Evolutionary conservation across 1,140 invertebrate species (phyloP), one percentile per base, ranked within the genome.

Genomic region (Solen grandis): DNA sequence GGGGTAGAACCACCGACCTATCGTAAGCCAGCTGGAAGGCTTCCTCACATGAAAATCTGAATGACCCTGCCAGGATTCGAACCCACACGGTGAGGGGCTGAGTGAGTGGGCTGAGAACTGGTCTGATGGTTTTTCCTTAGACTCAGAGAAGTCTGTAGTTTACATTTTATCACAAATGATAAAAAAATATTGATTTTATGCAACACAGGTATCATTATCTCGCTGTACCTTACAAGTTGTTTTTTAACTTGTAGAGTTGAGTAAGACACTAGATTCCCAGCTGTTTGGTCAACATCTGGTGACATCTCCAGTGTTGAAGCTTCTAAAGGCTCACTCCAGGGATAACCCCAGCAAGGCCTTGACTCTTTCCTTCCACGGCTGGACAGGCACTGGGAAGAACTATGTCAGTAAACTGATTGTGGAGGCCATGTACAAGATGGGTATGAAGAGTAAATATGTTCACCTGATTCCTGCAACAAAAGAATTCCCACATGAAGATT

Each of bases 331-430:
- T 31, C 88, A 90, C 25, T 5, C n/a, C 3, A 33, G 50, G 25
- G 27, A 72, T 19, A 54, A 76, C 27, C 89, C 88, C 19, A n/a
- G 62, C 5, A 90, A 91, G 81, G 87, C 91, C 22, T 77, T 91
- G 16, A 88, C 84, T 19, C 77, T 92, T 0, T 90, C 90, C 22
- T 89, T 92, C 62, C 90, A 92, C 81, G 91, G 91, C 1, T 84
- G 83, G 16, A 91, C 90, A 13, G 91, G 91, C 5, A 88, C 84
- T n/a, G 91, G 91, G 10, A 91, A 91, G 57, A 91, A 89, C 50
- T 97, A 95, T 94, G 95, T 97, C 5, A 92, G 95, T n/a, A 93
- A 94, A 68, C 94, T 97, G 88, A 96, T 99, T 83, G 96, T 95
- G 10, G 93, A 96, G 38, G 93, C 94, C 76, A 89, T 98, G 5